Evolutionary conservation across 1,140 invertebrate genomes (phyloP).

Genomic region (Helicoverpa zea): DNA sequence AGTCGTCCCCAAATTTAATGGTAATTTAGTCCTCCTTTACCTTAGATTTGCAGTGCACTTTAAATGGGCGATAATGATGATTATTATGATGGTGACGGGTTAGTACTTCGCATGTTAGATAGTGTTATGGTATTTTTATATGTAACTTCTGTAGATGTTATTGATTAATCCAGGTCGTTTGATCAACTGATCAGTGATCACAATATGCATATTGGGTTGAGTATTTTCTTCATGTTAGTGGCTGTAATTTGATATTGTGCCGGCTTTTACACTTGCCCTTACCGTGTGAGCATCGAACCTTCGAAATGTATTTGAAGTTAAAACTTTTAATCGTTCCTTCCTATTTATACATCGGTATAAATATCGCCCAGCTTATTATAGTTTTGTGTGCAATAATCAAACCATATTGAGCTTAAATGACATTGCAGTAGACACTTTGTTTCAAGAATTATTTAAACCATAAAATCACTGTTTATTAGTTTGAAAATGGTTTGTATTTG

Average conservation of each 20-base stretch:
- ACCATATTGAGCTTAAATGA: neutral
- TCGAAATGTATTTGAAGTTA: neutral
- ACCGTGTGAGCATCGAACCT: neutral
- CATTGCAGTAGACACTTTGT: neutral
- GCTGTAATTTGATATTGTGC: neutral
- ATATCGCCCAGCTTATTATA: neutral
- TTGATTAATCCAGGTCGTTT: slow-evolving; percentile 13
- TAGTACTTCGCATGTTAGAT: slow-evolving; percentile 66
- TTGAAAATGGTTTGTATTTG: no score
- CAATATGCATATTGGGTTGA: neutral
- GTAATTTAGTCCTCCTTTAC: slow-evolving; percentile 64
- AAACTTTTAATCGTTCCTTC: neutral
- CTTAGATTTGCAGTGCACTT: slow-evolving; percentile 51
- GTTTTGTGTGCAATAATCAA: neutral
- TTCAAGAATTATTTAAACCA: no score
- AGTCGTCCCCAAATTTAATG: slow-evolving; percentile 56
- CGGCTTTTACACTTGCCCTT: slow-evolving; percentile 11
- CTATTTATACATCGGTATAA: neutral
- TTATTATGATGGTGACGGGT: slow-evolving; percentile 83
- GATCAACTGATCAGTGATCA: neutral
- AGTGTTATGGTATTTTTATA: slow-evolving; percentile 34
- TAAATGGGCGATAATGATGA: slow-evolving; percentile 81
- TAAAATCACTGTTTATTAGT: no score
- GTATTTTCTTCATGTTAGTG: slow-evolving; percentile 1
- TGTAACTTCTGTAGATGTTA: slow-evolving; percentile 12